Evolutionary conservation across 2,888 invertebrate species (phyloP).

Genomic region (Leistus spinibarbis): DNA sequence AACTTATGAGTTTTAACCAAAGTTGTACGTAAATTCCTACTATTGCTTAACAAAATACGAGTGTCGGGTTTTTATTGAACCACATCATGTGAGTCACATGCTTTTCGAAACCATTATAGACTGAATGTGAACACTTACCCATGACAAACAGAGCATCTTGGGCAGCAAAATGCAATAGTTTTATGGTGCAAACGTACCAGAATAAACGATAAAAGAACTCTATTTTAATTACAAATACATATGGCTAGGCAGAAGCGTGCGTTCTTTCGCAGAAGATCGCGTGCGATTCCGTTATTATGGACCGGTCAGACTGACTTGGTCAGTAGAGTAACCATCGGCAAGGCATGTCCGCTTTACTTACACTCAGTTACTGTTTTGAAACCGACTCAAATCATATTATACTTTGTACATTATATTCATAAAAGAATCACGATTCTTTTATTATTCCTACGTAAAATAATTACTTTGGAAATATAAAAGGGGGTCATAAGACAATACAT

Average conservation of each 20-base stretch:
- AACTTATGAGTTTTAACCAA: too few species aligned
- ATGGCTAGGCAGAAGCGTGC: not conserved
- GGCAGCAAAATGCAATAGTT: not conserved
- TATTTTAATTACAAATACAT: not conserved
- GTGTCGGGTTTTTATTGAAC: too few species aligned
- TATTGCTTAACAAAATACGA: too few species aligned
- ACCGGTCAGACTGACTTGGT: constrained; percentile 18
- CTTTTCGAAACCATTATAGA: too few species aligned
- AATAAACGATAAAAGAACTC: not conserved
- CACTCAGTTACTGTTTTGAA: not conserved
- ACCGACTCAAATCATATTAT: not conserved
- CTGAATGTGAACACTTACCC: too few species aligned
- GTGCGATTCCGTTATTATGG: constrained; percentile 4
- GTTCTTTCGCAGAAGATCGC: constrained; percentile 5
- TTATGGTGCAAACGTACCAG: not conserved
- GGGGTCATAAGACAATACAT: too few species aligned
- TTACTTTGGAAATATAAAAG: too few species aligned
- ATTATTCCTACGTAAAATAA: too few species aligned
- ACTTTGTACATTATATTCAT: not conserved
- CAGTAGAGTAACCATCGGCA: constrained; percentile 11
- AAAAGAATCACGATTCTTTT: not conserved
- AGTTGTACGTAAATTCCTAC: too few species aligned
- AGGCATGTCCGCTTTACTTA: constrained; percentile 3
- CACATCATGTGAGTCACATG: too few species aligned
- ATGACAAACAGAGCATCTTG: too few species aligned